Evolutionary conservation across 2,888 invertebrate species (phyloP).

Genomic region (Euproctis similis): DNA sequence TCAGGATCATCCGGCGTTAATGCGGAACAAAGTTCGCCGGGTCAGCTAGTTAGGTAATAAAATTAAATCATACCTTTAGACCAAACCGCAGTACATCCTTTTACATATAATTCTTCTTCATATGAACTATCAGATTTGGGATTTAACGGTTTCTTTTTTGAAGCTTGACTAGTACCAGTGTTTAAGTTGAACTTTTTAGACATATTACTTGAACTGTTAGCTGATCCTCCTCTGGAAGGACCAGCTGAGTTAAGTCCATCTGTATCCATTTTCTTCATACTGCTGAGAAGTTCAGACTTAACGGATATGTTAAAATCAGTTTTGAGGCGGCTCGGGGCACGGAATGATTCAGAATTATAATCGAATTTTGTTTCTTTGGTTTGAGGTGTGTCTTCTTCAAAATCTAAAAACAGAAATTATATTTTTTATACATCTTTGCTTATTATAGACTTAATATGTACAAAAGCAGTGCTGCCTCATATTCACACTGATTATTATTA

Average conservation of each 20-base stretch:
- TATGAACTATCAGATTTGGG: slow-evolving; percentile 66
- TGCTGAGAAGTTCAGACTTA: slow-evolving; percentile 52
- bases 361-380: slow-evolving; percentile 51
- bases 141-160: slow-evolving; percentile 40
- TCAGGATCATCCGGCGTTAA: no score
- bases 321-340: slow-evolving; percentile 57
- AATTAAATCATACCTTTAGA: slow-evolving; percentile 76
- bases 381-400: slow-evolving; percentile 41
- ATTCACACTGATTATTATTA: no score
- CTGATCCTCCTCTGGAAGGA: slow-evolving; percentile 50
- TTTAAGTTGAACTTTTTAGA: slow-evolving; percentile 60
- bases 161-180: slow-evolving; percentile 26
- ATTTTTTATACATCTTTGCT: no score
- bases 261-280: slow-evolving; percentile 44
- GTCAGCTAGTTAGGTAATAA: no score
- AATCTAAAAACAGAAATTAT: no score
- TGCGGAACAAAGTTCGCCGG: no score
- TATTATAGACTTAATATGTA: no score
- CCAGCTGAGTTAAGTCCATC: slow-evolving; percentile 37
- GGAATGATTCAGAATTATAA: slow-evolving; percentile 51
- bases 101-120: slow-evolving; percentile 93
- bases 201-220: slow-evolving; percentile 65
- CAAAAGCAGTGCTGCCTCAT: no score
- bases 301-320: slow-evolving; percentile 66
- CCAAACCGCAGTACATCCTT: slow-evolving; percentile 90